Base-by-base conservation (phyloP, 2,113 vertebrate genomes). In the Heteronetta atricapilla region DNA sequence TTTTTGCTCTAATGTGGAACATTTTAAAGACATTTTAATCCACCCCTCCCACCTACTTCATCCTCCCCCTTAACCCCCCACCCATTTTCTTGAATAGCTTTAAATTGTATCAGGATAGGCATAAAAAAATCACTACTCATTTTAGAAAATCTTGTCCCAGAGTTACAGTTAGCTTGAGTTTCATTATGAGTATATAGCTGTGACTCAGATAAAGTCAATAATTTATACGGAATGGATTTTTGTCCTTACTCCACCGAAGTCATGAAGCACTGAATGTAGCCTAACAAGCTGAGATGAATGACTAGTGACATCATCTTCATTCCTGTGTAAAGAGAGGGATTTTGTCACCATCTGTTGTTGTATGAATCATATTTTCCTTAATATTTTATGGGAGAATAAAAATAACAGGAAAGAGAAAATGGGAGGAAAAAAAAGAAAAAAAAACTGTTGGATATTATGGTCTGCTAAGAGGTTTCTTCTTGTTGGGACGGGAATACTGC, bases 321-420 rank as follows among this genome's bases (percentile, higher is more conserved):
- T 92, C 17, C 38, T 53, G n/a, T 76, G 59, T 80, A 88, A 59
- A 77, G 36, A 73, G 67, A 68, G 40, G 42, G 25, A 3, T 89
- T 93, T 88, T 95, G 59, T 92, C 78, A 95, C 93, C 85, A 93
- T 96, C 93, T 97, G 91, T 87, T 95, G 44, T 69, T 78, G 28
- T 50, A 85, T 88, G 95, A 97, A 76, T 96, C 89, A 91, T 88
- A 36, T 70, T 89, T 96, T 93, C 42, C 82, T 70, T 94, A 42
- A 62, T 67, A 87, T 82, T 87, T 94, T 82, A 53, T 76, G 48
- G 22, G 21, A 75, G 62, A 89, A 82, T 72, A 92, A 90, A 94
- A 93, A 67, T 86, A 88, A 75, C 86, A 64, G 66, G 64, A 75
- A 86, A 62, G 23, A 86, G 34, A 75, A 86, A 83, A 88, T 48